Base-by-base conservation (phyloP, 1,140 invertebrate species). In the Aricia agestis region DNA sequence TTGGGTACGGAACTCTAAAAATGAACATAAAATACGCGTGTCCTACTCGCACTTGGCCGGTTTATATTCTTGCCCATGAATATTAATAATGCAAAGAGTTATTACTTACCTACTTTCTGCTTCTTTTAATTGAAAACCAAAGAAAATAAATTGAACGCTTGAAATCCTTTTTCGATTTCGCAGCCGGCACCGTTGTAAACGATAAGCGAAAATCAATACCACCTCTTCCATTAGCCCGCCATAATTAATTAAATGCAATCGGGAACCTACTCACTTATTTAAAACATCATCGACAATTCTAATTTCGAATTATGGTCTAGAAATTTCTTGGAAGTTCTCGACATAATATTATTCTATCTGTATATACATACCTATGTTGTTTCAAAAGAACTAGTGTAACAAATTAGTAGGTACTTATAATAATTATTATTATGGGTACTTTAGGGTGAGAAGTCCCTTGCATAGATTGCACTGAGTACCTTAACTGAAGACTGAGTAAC, bases 131-230 rank as follows among this genome's bases (percentile, higher is more conserved):
- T 32, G 63, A 32, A 66, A 66, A 4, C 10, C 32, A 31, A 66
- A n/a, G 63, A 31, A 70, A 18, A 45, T 65, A 70, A 45, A 45
- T 36, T 32, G 69, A 74, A 75, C 73, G 75, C 66, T 69, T 63
- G 61, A 82, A 82, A 77, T 78, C 76, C 77, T 79, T 84, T 78
- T 80, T 74, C 76, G 61, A 79, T 81, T 77, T 71, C 76, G 71
- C 83, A 85, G 81, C 78, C 78, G 82, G 78, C 70, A 74, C 71
- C 73, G 74, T 78, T 75, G 78, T 83, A 81, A 81, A 77, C 79
- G 80, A 80, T 85, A 85, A 82, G 83, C 79, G 82, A 80, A 85
- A 85, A 85, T 85, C 82, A 76, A 85, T 83, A 78, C 72, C 66
- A 69, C 73, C 79, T 79, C 73, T 74, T 80, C 45, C 45, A 52